A percentile compares a stretch with the other conserved stretches of the same genome.
phyloP scores from a whole-genome alignment of 2,113 vertebrate genomes.

The Paralichthys olivaceus region DNA sequence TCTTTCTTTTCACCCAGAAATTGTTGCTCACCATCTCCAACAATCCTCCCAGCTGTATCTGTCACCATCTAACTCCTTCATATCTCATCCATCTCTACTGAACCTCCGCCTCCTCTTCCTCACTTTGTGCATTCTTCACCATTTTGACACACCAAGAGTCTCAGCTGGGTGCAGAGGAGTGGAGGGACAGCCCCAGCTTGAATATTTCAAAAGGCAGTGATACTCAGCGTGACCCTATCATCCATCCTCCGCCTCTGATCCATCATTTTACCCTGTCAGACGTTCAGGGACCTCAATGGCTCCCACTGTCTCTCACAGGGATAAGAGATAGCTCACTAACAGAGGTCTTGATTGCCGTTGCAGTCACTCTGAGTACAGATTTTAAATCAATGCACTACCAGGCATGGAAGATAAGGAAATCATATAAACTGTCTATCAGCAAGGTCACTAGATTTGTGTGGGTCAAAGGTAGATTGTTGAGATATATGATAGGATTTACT shows the following conservation, averaged over 20 bases:
- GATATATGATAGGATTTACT: background rate
- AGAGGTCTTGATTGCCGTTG: conserved; percentile 37
- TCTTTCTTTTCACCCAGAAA: no score
- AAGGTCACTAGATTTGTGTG: background rate
- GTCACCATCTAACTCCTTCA: no score
- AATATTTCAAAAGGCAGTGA: conserved; percentile 76
- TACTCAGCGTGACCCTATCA: conserved; percentile 63
- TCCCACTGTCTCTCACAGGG: conserved; percentile 42
- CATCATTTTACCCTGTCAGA: conserved; percentile 58
- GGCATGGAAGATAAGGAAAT: conserved; percentile 22
- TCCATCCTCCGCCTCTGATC: conserved; percentile 53
- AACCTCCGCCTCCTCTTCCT: conserved; percentile 39
- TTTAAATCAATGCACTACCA: conserved; percentile 28
- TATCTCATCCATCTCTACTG: no score
- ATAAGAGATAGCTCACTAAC: conserved; percentile 34
- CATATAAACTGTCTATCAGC: background rate
- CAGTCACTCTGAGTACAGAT: conserved; percentile 23
- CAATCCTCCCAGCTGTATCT: no score
- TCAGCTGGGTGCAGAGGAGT: conserved; percentile 21
- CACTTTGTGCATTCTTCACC: conserved; percentile 46
- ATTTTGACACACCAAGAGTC: conserved; percentile 44
- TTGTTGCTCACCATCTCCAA: conserved; percentile 14
- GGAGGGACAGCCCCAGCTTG: conserved; percentile 45
- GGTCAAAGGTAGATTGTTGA: background rate
- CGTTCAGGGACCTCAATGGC: conserved; percentile 22